phyloP scores from a whole-genome alignment of 2,888 invertebrate species.

The Microdon myrmicae region DNA sequence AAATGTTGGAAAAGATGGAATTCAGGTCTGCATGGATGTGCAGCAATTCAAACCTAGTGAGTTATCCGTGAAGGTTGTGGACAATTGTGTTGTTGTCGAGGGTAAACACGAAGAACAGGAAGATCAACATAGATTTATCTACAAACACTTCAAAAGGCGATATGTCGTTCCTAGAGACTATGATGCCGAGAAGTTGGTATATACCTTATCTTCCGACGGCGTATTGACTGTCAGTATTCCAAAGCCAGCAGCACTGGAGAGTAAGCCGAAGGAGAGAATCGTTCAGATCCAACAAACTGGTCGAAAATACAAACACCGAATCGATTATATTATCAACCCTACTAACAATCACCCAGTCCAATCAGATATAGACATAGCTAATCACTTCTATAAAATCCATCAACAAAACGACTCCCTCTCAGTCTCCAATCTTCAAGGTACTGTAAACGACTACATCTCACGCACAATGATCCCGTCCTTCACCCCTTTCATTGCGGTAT shows the following conservation, averaged over 20 bases:
- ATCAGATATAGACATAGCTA: too few species aligned
- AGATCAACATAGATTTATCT: constrained; percentile 78
- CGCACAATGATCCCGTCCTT: too few species aligned
- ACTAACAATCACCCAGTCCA: too few species aligned
- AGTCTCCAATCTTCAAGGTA: too few species aligned
- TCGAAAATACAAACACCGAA: too few species aligned
- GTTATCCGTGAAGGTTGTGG: constrained; percentile 80
- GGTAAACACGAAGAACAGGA: constrained; percentile 81
- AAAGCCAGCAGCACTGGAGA: constrained; percentile 60
- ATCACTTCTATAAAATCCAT: too few species aligned
- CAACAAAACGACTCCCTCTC: too few species aligned
- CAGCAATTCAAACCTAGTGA: constrained; percentile 80
- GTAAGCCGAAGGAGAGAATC: constrained; percentile 67
- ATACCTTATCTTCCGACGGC: constrained; percentile 80
- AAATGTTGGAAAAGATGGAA: constrained; percentile 71
- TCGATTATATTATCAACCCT: too few species aligned
- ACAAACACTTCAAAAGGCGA: constrained; percentile 79
- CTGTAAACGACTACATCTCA: too few species aligned
- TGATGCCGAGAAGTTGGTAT: constrained; percentile 77
- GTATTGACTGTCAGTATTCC: constrained; percentile 77
- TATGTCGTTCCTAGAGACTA: constrained; percentile 81
- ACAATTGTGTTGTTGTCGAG: constrained; percentile 77
- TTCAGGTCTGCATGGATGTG: constrained; percentile 77
- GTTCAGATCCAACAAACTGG: constrained; percentile 74
- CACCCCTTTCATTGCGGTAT: too few species aligned